Conservation (phyloP, 1,140 invertebrate genomes). For the Dryas iulia region DNA sequence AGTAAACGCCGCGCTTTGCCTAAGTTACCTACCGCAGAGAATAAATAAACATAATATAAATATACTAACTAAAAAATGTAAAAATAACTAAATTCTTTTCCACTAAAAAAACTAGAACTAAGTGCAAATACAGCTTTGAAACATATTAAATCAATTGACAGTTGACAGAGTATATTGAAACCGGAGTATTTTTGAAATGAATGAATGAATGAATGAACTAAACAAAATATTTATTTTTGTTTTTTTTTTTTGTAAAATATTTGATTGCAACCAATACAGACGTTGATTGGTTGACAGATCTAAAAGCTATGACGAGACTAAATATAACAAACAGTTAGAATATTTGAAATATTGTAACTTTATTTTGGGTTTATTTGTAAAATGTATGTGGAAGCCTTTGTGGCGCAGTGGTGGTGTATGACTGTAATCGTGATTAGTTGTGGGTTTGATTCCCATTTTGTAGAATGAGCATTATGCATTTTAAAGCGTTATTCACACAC, state of each 20-base stretch:
- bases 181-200: neutral
- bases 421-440: too few species aligned
- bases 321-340: slow-evolving; percentile 10
- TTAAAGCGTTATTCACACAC: too few species aligned
- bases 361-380: too few species aligned
- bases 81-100: neutral
- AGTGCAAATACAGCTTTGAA: too few species aligned
- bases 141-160: slow-evolving; percentile 1
- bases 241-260: neutral
- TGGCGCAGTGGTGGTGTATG: too few species aligned
- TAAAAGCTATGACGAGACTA: slow-evolving; percentile 1
- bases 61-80: neutral
- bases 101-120: neutral
- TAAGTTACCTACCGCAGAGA: too few species aligned
- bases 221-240: neutral
- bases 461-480: too few species aligned
- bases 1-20: too few species aligned
- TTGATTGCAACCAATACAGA: neutral
- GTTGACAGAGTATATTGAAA: neutral
- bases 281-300: neutral
- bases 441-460: too few species aligned
- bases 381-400: too few species aligned
- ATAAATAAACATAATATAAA: too few species aligned
- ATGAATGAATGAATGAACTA: too few species aligned
- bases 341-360: neutral